Conservation (phyloP, 2,113 vertebrate genomes). For the Nannobrachium achirus region DNA sequence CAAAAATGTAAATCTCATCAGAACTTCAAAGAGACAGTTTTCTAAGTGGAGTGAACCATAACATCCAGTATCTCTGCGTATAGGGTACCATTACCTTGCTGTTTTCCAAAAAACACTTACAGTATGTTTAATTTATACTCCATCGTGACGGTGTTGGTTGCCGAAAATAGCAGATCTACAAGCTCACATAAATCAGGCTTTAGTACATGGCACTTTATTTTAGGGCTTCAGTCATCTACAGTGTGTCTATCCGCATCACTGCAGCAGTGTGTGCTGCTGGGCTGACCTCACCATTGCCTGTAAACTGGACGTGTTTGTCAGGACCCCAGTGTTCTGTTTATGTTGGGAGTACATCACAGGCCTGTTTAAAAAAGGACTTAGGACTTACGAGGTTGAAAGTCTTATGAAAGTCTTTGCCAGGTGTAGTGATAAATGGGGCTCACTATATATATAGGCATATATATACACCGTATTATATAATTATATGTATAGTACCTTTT, state of each 20-base stretch:
- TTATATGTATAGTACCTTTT: too few relatives aligned
- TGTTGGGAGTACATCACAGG: constrained; percentile 66
- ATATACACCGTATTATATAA: too few relatives aligned
- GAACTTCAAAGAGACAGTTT: background rate
- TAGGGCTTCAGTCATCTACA: background rate
- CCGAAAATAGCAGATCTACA: too few relatives aligned
- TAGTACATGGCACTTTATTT: background rate
- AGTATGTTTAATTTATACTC: too few relatives aligned
- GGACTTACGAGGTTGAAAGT: constrained; percentile 33
- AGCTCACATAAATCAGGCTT: too few relatives aligned
- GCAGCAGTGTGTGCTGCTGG: constrained; percentile 15
- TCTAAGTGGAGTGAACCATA: background rate
- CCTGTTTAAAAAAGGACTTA: constrained; percentile 46
- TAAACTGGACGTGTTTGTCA: constrained; percentile 65
- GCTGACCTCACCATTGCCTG: constrained; percentile 52
- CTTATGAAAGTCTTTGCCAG: constrained; percentile 38
- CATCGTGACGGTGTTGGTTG: too few relatives aligned
- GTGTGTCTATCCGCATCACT: constrained; percentile 13
- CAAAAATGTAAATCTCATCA: constrained; percentile 11
- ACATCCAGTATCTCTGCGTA: too few relatives aligned
- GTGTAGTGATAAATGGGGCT: constrained; percentile 39
- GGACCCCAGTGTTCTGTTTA: constrained; percentile 66
- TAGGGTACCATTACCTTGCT: background rate
- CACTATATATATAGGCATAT: too few relatives aligned
- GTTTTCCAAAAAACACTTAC: constrained; percentile 15